Conservation (phyloP, 2,888 invertebrate species). For the Drosophila birchii region DNA sequence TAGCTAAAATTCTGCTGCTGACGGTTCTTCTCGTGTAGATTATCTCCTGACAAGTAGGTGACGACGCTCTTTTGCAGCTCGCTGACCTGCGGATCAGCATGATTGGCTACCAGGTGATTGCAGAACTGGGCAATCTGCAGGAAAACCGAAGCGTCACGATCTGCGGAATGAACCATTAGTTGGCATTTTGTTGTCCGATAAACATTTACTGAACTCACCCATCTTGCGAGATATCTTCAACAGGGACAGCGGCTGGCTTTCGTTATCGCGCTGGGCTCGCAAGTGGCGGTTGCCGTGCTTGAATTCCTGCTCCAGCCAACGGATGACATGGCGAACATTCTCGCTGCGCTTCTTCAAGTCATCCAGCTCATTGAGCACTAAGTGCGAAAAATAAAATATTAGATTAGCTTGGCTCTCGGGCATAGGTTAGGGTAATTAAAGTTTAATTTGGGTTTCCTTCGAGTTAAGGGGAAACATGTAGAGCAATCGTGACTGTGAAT, state of each 20-base stretch:
- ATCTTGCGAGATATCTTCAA: conserved; percentile 92
- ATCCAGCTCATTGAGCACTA: conserved; percentile 95
- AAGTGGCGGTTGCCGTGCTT: conserved; percentile 94
- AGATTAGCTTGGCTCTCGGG: neutral
- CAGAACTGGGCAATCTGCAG: conserved; percentile 85
- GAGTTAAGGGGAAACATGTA: neutral
- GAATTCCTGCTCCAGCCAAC: conserved; percentile 96
- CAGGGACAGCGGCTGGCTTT: conserved; percentile 89
- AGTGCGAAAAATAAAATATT: conserved; percentile 58
- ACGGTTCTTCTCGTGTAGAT: conserved; percentile 83
- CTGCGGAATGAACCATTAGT: conserved; percentile 55
- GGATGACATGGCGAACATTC: conserved; percentile 94
- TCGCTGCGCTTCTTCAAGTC: conserved; percentile 93
- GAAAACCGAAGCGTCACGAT: conserved; percentile 84
- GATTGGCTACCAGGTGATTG: conserved; percentile 84
- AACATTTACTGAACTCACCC: conserved; percentile 85
- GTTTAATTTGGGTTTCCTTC: neutral
- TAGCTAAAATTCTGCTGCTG: conserved; percentile 88
- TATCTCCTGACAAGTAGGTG: conserved; percentile 90
- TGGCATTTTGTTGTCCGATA: conserved; percentile 6
- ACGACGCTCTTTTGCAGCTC: conserved; percentile 87
- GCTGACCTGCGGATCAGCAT: conserved; percentile 85
- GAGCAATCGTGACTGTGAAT: neutral
- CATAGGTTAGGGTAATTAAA: neutral
- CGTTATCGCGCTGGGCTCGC: conserved; percentile 93